Base-by-base conservation (phyloP, 2,113 vertebrate genomes). In the Heterotis niloticus region DNA sequence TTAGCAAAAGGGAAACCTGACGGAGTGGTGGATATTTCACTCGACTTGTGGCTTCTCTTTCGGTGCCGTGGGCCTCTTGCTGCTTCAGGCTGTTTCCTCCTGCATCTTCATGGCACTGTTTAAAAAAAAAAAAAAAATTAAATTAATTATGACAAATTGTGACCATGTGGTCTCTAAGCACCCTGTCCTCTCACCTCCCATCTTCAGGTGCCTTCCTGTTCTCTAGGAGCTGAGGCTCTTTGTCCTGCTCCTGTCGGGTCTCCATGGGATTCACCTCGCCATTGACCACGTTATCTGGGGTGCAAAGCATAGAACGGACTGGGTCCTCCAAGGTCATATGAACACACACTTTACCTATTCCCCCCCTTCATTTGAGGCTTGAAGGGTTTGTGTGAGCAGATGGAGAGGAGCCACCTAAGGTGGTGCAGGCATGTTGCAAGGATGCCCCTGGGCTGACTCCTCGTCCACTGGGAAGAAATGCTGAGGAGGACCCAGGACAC, bases 211-310 rank as follows among this genome's bases (percentile, higher is more conserved):
- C 14, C 12, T 64, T 66, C 17, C n/a, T 10, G 9, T 75, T 57
- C 74, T 76, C 93, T 77, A 87, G 90, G 78, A 84, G 87, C 24
- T 92, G 91, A 2, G 34, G 34, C 66, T 93, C 93, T 18, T 88
- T 89, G 0, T 93, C 92, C 59, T 88, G 90, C 5, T 91, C 90
- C 14, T 91, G 24, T 9, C 54, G 26, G 18, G 34, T 87, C 79
- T 80, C 82, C 0, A 94, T 93, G 77, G 81, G 62, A 73, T 91
- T 91, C 44, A 88, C 83, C 3, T 88, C 91, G 78, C 93, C 93
- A 79, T 94, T 95, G 71, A 94, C 28, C 77, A 91, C 84, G 84
- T 94, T 83, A 81, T 90, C 94, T 95, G 86, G 10, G 29, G 26
- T 16, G 52, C 20, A 1, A 72, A 34, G 10, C 13, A 52, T 5